Evolutionary conservation across 2,888 invertebrate genomes (phyloP).

Genomic region (Ophion costatus): DNA sequence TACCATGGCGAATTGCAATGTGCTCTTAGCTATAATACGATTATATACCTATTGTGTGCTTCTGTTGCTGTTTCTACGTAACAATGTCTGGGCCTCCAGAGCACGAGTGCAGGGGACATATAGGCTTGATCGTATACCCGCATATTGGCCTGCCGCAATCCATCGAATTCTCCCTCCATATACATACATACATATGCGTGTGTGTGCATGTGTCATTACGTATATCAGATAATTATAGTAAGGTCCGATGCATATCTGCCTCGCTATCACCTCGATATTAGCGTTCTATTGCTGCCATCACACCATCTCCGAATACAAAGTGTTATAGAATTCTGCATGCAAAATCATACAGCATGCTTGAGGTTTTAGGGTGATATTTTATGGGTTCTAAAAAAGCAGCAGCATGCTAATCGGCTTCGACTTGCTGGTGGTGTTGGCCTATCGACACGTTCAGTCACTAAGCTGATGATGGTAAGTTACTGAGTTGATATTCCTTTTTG

Average conservation of each 20-base stretch:
- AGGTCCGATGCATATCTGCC: neutral
- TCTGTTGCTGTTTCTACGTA: conserved; percentile 1
- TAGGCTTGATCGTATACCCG: conserved; percentile 28
- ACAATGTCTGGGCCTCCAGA: conserved; percentile 8
- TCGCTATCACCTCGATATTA: neutral
- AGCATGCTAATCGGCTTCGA: neutral
- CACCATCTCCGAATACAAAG: neutral
- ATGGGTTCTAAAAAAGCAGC: neutral
- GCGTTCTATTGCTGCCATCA: neutral
- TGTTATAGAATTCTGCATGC: neutral
- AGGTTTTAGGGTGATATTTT: neutral
- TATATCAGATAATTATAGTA: conserved; percentile 5
- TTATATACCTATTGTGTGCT: conserved; percentile 9
- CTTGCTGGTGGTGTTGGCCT: neutral
- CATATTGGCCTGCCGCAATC: conserved; percentile 19
- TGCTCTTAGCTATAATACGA: conserved; percentile 20
- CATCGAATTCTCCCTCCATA: conserved; percentile 1
- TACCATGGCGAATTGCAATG: conserved; percentile 3
- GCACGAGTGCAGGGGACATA: conserved; percentile 15
- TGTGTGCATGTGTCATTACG: neutral
- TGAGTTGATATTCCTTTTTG: no score
- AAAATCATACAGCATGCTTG: neutral
- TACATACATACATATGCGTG: conserved; percentile 12
- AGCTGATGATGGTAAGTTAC: neutral
- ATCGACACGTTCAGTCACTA: neutral